phyloP scores from a whole-genome alignment of 2,113 vertebrate genomes.

The Corythaeola cristata region DNA sequence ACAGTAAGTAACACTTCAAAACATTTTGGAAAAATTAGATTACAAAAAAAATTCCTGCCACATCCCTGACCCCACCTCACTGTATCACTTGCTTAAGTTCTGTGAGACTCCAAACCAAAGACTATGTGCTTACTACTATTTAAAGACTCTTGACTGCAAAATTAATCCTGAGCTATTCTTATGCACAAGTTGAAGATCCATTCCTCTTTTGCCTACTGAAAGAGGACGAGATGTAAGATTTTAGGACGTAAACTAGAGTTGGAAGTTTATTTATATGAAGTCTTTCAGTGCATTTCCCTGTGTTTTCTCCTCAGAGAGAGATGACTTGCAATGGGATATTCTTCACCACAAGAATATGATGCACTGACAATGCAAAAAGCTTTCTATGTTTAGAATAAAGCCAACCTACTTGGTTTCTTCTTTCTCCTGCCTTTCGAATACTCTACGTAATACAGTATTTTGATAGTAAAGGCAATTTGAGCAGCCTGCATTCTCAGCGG shows the following conservation, averaged over 20 bases:
- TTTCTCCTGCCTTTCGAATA: background rate
- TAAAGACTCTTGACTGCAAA: background rate
- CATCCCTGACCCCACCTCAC: background rate
- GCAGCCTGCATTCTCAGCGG: background rate
- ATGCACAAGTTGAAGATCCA: background rate
- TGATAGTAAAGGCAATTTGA: background rate
- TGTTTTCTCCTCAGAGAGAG: background rate
- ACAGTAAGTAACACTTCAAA: background rate
- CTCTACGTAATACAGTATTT: background rate
- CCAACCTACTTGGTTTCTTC: background rate
- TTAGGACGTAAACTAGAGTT: background rate
- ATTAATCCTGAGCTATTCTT: background rate
- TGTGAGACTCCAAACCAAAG: background rate
- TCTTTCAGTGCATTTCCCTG: background rate
- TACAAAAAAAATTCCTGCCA: background rate
- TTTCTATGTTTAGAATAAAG: background rate
- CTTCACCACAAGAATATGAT: background rate
- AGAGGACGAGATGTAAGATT: background rate
- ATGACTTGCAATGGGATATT: background rate
- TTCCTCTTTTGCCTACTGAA: background rate
- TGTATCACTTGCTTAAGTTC: background rate
- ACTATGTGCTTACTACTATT: background rate
- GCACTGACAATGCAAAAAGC: background rate
- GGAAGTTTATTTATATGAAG: background rate
- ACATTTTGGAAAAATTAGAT: background rate